These are phyloP conservation scores for Cephus rjabovi DNA, from an alignment of 2,888 invertebrate genomes.

Conservation along the genomic window DNA sequence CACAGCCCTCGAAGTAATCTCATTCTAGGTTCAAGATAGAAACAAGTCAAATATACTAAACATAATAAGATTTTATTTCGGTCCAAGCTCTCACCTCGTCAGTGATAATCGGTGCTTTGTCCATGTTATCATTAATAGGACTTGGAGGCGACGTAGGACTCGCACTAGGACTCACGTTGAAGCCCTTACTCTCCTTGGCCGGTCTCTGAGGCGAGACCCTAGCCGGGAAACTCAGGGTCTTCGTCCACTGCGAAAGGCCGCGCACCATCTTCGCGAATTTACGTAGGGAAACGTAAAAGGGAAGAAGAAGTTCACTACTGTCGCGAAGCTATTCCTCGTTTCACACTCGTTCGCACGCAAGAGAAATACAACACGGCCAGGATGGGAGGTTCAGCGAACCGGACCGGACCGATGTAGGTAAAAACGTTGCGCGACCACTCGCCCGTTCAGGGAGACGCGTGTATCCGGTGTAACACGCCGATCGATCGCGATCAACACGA, in stretches of 20 bases:
- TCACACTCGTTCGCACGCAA: not conserved
- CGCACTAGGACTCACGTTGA: constrained; percentile 68
- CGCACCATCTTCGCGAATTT: constrained; percentile 78
- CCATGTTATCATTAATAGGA: constrained; percentile 58
- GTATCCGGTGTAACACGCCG: constrained; percentile 13
- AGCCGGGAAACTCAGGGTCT: constrained; percentile 90
- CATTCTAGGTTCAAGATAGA: not conserved
- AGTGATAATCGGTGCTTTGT: constrained; percentile 59
- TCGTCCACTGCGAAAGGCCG: constrained; percentile 90
- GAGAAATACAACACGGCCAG: not conserved
- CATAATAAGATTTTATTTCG: constrained; percentile 29
- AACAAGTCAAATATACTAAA: not conserved
- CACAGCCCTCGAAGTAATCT: not conserved
- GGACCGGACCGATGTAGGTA: not conserved
- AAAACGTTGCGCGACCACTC: not conserved
- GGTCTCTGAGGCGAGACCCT: constrained; percentile 85
- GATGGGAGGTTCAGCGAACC: not conserved
- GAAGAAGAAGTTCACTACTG: not conserved
- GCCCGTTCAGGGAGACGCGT: constrained; percentile 8
- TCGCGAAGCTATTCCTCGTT: not conserved
- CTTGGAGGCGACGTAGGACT: constrained; percentile 64
- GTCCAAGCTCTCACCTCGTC: constrained; percentile 56
- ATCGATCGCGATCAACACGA: not conserved
- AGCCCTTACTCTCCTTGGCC: constrained; percentile 73
- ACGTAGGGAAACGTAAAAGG: not conserved